Evolutionary conservation across 2,888 invertebrate genomes (phyloP), one percentile per base, ranked within the genome.

Genomic region (Megastigmus dorsalis): DNA sequence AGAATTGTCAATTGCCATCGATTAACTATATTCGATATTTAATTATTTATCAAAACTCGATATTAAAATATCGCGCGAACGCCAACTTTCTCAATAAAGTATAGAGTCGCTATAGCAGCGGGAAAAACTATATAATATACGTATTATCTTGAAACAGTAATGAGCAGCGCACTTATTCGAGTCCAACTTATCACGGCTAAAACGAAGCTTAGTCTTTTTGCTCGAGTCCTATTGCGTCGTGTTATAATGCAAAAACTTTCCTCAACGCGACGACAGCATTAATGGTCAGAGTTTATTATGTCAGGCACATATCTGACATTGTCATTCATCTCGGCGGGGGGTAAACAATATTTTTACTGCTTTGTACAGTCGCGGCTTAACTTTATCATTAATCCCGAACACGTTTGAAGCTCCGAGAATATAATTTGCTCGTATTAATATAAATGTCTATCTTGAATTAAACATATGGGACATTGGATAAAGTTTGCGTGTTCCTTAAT

Each of bases 311-410:
- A n/a, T 60, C 18, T 63, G 63, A 57, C 48, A 69, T 76, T 73
- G 43, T 57, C 63, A 77, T 77, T 74, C 59, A 77, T 54, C 26
- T n/a, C 43, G 52, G 18, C 28, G 36, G 33, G 50, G 57, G 54
- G 50, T n/a, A n/a, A n/a, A n/a, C 60, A 55, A 55, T 68, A 69
- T 57, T 50, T 55, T 33, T 30, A 28, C 43, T 15, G 38, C 38
- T 62, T 54, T 50, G 13, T 45, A 20, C 10, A 4, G 26, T 23
- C 7, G 9, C 3, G 23, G 23, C n/a, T n/a, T n/a, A 50, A 60
- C 50, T 55, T 28, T 54, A 73, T 76, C 69, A 41, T 41, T 43
- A 66, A 67, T 54, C 66, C 36, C 20, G 33, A n/a, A 38, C 74
- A 57, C 74, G 67, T 67, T 36, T 45, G 13, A 50, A 18, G 41